These are phyloP conservation scores for Heterotilapia buettikoferi DNA, from an alignment of 2,113 vertebrate species.

Conservation along the genomic window DNA sequence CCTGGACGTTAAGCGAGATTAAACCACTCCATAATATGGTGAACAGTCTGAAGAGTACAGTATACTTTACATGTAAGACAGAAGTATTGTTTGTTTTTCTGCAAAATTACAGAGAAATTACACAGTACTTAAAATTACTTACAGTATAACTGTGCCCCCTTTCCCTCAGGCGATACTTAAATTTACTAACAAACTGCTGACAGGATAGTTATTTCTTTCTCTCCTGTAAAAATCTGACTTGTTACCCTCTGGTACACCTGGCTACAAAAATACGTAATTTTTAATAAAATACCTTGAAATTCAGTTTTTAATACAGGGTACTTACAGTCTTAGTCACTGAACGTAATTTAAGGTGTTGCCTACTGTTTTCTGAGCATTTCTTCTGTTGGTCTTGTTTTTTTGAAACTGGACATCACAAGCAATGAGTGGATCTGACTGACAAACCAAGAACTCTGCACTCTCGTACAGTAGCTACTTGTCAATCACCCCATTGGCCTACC, in stretches of 20 bases:
- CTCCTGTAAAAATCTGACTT: not conserved
- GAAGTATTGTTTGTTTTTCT: not conserved
- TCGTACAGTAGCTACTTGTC: not conserved
- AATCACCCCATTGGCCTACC: rapidly evolving
- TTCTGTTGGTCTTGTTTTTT: not conserved
- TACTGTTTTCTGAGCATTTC: not conserved
- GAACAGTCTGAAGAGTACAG: not conserved
- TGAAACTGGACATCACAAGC: not conserved
- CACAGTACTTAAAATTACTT: rapidly evolving
- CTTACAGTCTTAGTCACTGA: not conserved
- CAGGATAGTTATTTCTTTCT: rapidly evolving
- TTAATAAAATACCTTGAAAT: not conserved
- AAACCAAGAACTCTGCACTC: rapidly evolving
- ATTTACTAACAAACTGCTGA: not conserved
- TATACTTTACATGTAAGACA: not conserved
- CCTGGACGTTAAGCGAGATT: too few relatives aligned
- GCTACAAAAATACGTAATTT: not conserved
- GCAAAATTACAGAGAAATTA: rapidly evolving
- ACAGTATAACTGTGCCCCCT: not conserved
- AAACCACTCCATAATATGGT: too few relatives aligned
- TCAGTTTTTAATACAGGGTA: not conserved
- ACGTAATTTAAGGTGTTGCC: rapidly evolving
- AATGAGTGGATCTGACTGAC: not conserved
- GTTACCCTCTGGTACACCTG: not conserved
- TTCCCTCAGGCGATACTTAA: not conserved